Evolutionary conservation across 2,888 invertebrate genomes (phyloP), one percentile per base, ranked within the genome.

Genomic region (Euplexia lucipara): DNA sequence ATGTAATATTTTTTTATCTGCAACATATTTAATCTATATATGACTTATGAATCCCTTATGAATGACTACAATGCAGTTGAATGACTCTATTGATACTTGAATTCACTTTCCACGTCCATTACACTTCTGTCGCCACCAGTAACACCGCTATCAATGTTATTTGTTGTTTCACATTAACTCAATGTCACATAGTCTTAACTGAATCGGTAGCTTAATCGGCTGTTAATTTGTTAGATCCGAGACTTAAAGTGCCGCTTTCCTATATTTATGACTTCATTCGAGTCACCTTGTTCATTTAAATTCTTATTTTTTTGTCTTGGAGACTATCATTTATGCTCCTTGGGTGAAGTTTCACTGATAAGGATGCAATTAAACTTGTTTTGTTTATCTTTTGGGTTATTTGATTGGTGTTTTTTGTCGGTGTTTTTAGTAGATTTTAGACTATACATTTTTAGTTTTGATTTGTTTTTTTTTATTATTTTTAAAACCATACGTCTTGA

Each of bases 181-280:
- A 84, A 84, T 87, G 86, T 86, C 84, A 86, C 83, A 85, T 88
- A 88, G 90, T 88, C 86, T 87, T 87, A 89, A 87, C 89, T 85
- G 86, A 92, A 94, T 94, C 95, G 86, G 95, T 94, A 95, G 95
- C 95, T 90, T 93, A 94, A 95, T 95, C 92, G 91, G 67, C 90
- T 86, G 93, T 95, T 95, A 95, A 95, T 95, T 95, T 95, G 95
- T 95, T 94, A 93, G 86, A 91, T 86, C 84, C 83, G 87, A 88
- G 86, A 86, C 88, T 86, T 91, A 93, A 92, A 91, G 93, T 83
- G 90, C 95, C 95, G 94, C 93, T 86, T 79, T 74, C 67, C 70
- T 83, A 82, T 90, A 95, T 95, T 95, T 95, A 95, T 95, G 85
- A 90, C 95, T 95, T 94, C 89, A 95, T 95, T 88, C 89, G 85